phyloP scores from a whole-genome alignment of 1,140 invertebrate species.

The Bilobella aurantiaca region DNA sequence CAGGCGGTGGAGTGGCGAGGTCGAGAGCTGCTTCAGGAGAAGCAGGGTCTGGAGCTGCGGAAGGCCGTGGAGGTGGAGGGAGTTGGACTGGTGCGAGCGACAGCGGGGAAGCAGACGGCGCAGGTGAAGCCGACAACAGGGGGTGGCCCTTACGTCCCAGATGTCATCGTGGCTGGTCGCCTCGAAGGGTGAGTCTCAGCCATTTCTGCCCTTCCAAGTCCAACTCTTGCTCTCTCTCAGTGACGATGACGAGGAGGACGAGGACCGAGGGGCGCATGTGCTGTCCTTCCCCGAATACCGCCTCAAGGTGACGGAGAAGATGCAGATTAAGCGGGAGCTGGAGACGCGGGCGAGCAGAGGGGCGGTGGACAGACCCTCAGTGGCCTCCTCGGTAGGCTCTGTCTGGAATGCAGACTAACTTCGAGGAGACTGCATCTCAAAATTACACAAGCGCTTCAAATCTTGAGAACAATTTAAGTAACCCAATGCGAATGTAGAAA shows the following conservation, averaged over 20 bases:
- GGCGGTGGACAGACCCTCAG: too few species aligned
- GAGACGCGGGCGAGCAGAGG: neutral
- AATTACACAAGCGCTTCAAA: too few species aligned
- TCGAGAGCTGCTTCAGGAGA: slow-evolving; percentile 10
- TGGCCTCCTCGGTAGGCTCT: too few species aligned
- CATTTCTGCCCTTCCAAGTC: neutral
- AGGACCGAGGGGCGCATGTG: neutral
- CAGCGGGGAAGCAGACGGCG: neutral
- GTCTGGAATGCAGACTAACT: too few species aligned
- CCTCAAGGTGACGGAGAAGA: neutral
- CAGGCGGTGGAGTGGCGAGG: slow-evolving; percentile 12
- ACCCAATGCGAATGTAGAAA: too few species aligned
- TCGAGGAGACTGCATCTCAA: too few species aligned
- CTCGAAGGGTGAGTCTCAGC: neutral
- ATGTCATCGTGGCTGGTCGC: neutral
- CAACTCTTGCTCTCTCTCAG: neutral
- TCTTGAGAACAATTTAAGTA: too few species aligned
- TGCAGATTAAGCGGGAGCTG: neutral
- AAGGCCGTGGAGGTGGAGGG: slow-evolving; percentile 17
- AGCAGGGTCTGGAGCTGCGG: slow-evolving; percentile 10
- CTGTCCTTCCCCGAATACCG: neutral
- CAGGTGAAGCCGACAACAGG: neutral
- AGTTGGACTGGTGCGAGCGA: neutral
- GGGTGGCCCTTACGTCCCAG: neutral
- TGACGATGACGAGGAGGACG: neutral